Evolutionary conservation across 2,888 invertebrate genomes (phyloP).

Genomic region (Creontiades dilutus): DNA sequence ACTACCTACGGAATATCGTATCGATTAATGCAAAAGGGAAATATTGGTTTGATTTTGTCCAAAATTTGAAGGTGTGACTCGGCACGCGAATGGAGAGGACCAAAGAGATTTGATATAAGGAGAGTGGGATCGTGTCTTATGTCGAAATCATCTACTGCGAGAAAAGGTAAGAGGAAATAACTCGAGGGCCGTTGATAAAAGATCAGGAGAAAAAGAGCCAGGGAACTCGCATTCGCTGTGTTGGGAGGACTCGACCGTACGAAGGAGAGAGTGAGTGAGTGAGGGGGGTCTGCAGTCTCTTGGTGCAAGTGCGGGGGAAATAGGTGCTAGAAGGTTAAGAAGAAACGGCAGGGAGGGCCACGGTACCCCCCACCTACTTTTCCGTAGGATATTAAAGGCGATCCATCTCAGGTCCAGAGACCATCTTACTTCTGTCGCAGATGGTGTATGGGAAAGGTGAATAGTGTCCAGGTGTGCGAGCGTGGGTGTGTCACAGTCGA

Average conservation of each 20-base stretch:
- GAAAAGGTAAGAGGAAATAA: background rate
- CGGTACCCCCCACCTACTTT: background rate
- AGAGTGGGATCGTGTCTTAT: background rate
- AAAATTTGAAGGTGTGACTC: no score
- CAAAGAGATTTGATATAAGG: background rate
- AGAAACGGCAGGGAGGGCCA: background rate
- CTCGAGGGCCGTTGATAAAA: slow-evolving; percentile 1
- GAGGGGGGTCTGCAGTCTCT: background rate
- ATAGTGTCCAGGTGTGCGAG: background rate
- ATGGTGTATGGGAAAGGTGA: slow-evolving; percentile 1
- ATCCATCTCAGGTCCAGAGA: slow-evolving; percentile 14
- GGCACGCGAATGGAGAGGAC: no score
- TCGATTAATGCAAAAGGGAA: no score
- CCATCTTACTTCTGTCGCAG: slow-evolving; percentile 21
- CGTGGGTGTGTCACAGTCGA: background rate
- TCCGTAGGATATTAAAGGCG: slow-evolving; percentile 15
- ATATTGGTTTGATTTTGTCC: no score
- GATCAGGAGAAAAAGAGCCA: background rate
- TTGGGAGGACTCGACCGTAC: background rate
- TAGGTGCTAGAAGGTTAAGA: no score
- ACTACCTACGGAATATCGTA: no score
- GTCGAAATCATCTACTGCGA: background rate
- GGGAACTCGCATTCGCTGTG: background rate
- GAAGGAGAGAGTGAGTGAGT: background rate
- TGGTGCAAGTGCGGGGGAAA: background rate